Evolutionary conservation across 2,888 invertebrate species (phyloP).

Genomic region (Xestia ashworthii): DNA sequence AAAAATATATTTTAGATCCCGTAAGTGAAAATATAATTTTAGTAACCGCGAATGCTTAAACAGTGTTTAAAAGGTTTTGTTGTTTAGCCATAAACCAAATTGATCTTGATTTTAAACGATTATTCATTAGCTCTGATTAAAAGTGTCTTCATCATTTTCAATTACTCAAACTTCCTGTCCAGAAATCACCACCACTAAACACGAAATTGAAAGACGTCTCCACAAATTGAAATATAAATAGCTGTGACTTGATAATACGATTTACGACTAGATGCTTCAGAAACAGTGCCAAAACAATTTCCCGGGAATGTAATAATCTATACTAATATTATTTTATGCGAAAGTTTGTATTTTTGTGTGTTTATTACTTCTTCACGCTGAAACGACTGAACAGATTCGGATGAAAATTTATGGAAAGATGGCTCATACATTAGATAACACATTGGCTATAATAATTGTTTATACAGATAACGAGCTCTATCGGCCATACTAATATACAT

Average conservation of each 20-base stretch:
- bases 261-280: constrained; percentile 19
- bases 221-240: constrained; percentile 45
- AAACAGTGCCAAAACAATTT: constrained; percentile 22
- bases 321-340: background rate
- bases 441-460: background rate
- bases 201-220: constrained; percentile 34
- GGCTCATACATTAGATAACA: background rate
- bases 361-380: background rate
- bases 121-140: constrained; percentile 7
- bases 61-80: background rate
- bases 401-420: background rate
- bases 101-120: background rate
- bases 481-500: background rate
- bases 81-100: background rate
- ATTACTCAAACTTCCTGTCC: constrained; percentile 9
- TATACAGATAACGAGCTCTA: background rate
- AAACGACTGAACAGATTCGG: background rate
- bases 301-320: constrained; percentile 41
- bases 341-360: background rate
- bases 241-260: constrained; percentile 27
- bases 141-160: constrained; percentile 35
- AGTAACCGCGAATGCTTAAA: too few species aligned
- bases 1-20: too few species aligned
- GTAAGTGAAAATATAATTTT: too few species aligned
- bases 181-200: constrained; percentile 14